Percentiles rank a stretch among this genome's conserved stretches.
Evolutionary conservation across 2,113 vertebrate species (phyloP).

Genomic region (Columbina picui): DNA sequence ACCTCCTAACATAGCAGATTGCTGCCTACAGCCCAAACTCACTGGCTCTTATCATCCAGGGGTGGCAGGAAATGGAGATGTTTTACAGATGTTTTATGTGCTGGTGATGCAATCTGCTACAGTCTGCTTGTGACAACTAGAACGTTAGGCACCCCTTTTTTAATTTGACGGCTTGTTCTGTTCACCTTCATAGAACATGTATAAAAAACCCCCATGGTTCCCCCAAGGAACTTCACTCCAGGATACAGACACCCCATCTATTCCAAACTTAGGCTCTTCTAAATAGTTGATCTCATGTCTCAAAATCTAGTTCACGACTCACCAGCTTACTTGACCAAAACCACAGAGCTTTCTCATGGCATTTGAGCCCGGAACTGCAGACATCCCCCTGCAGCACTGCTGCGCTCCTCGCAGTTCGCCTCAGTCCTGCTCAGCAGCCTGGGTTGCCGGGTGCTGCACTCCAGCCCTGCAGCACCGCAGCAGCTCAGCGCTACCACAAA

Average conservation of each 20-base stretch:
- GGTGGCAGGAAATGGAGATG: neutral
- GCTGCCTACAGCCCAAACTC: constrained; percentile 10
- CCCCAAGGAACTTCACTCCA: neutral
- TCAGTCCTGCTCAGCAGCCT: neutral
- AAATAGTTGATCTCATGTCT: neutral
- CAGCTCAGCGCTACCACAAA: neutral
- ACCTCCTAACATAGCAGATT: constrained; percentile 31
- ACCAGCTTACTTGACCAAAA: neutral
- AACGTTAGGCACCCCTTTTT: neutral
- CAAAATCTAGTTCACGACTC: neutral
- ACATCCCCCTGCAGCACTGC: neutral
- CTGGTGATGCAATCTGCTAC: neutral
- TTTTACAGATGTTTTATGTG: neutral
- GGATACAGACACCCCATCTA: neutral
- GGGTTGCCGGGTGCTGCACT: neutral
- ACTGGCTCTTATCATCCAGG: constrained; percentile 25
- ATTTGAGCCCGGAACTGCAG: neutral
- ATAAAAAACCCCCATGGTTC: neutral
- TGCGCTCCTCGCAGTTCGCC: neutral
- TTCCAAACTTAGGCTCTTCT: neutral
- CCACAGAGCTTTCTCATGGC: neutral
- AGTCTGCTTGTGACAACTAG: neutral
- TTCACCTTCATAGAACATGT: neutral
- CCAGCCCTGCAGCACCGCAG: neutral
- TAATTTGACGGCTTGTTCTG: neutral